Evolutionary conservation across 2,113 vertebrate species (phyloP).

Genomic region (Psilopogon haemacephalus): DNA sequence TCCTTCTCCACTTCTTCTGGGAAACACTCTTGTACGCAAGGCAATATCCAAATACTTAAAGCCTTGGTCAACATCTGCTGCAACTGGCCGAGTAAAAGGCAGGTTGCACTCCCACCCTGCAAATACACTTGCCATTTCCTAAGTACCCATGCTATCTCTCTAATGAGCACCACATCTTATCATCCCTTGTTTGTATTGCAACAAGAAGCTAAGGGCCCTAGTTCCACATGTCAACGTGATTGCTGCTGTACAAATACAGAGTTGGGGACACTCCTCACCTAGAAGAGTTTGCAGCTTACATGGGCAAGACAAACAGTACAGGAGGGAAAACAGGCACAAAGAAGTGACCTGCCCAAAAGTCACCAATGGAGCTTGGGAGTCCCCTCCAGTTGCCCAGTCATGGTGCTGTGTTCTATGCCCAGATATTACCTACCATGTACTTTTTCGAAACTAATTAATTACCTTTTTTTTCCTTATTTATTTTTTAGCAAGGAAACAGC

Average conservation of each 20-base stretch:
- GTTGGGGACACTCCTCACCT: neutral
- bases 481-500: neutral
- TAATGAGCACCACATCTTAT: neutral
- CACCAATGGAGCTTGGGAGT: neutral
- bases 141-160: neutral
- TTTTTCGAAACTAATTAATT: neutral
- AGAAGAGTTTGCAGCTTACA: neutral
- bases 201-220: neutral
- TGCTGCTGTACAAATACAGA: neutral
- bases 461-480: neutral
- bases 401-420: neutral
- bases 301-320: neutral
- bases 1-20: neutral
- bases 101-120: neutral
- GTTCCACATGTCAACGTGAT: neutral
- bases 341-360: neutral
- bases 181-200: neutral
- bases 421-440: neutral
- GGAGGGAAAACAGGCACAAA: neutral
- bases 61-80: neutral
- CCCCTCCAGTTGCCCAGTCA: accelerated
- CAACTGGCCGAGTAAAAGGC: neutral
- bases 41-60: slow-evolving; percentile 1
- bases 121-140: slow-evolving; percentile 4
- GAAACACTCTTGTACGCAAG: neutral